Base-by-base conservation (phyloP, 1,140 invertebrate genomes). In the Drosophila funebris region DNA sequence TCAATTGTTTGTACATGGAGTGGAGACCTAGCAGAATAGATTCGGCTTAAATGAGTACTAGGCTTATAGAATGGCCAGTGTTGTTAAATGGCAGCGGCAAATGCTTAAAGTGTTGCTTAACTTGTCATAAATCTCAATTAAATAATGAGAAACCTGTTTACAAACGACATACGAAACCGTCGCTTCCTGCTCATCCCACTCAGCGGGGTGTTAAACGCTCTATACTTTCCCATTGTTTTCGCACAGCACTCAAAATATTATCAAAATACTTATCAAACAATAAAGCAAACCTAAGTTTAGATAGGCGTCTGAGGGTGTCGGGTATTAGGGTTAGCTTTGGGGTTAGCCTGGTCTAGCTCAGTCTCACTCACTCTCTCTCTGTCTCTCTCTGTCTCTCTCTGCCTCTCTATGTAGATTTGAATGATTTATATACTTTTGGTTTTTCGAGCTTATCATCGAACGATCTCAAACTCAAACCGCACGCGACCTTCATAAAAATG, bases 401-500 rank as follows among this genome's bases (percentile, higher is more conserved):
- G 8, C 4, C 11, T 24, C 20, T 22, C 3, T 73, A 73, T 73
- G 72, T 57, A 74, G 66, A 74, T 74, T 74, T 70, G 29, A 14
- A 63, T 63, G 75, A 87, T 88, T 88, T 76, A 50, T 87, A 63
- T 69, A 56, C 57, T 60, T 56, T 71, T 24, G 44, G 48, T 43
- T 46, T 27, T 29, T 9, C 6, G n/a, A 48, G 43, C 66, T 75
- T 87, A 67, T 60, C 31, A 16, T 3, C 3, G 13, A 27, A 18
- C 74, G 78, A 87, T 85, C 82, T 75, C 68, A 29, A 41, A 66
- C 61, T 54, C 20, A 74, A 88, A 83, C 74, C 69, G 87, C 87
- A 90, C 87, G 87, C 87, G 87, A 90, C 87, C 87, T 90, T 90
- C 87, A 90, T 90, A 90, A 90, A 90, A 90, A 77, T 73, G 61